These are phyloP conservation scores for Macrobrachium nipponense DNA, from an alignment of 1,140 invertebrate species.

Conservation along the genomic window DNA sequence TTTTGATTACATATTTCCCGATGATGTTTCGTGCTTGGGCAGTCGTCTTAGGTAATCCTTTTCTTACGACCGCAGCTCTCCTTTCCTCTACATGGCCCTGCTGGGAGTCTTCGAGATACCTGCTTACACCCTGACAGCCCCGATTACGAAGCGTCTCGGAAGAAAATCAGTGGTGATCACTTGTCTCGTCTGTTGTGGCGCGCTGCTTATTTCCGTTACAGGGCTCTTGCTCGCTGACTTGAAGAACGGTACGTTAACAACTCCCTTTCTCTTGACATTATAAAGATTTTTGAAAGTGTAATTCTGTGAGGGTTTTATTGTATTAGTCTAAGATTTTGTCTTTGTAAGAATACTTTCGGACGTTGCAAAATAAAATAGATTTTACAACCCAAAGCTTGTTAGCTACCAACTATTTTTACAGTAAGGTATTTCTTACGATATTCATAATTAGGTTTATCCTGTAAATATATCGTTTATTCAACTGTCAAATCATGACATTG, in stretches of 20 bases:
- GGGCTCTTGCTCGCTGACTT: not conserved
- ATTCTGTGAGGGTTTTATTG: no score
- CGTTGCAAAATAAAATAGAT: no score
- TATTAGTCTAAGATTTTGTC: no score
- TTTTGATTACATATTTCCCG: not conserved
- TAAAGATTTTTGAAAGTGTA: not conserved
- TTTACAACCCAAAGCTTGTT: no score
- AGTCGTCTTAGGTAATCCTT: not conserved
- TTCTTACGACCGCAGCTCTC: conserved; percentile 4
- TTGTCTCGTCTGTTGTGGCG: conserved; percentile 4
- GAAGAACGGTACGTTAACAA: not conserved
- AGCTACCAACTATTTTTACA: no score
- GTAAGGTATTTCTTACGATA: no score
- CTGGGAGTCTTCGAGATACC: conserved; percentile 38
- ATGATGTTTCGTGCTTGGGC: not conserved
- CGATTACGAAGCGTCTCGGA: conserved; percentile 25
- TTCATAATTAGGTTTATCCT: no score
- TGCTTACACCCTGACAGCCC: conserved; percentile 37
- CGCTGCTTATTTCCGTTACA: not conserved
- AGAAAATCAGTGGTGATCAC: not conserved
- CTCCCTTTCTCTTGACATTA: not conserved
- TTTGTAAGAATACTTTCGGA: no score
- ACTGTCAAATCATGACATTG: no score
- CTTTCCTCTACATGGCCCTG: conserved; percentile 40
- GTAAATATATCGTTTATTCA: no score